These are phyloP conservation scores for Graptemys geographica DNA, from an alignment of 2,797 vertebrate genomes.

Conservation along the genomic window DNA sequence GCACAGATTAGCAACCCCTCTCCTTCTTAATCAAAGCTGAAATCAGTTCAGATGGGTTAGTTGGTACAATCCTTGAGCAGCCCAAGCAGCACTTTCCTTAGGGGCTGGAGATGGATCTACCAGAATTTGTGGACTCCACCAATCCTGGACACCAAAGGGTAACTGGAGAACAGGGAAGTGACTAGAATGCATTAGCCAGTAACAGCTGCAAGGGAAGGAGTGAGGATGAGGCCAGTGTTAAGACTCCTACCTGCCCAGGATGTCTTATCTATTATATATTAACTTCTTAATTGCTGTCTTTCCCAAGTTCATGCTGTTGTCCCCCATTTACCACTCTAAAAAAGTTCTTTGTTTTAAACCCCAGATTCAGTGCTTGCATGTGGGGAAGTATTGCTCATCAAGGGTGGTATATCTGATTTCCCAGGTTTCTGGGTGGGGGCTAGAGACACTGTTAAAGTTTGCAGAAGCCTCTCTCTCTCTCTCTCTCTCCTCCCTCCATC, in stretches of 20 bases:
- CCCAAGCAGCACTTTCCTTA: too few species aligned
- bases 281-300: not conserved
- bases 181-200: too few species aligned
- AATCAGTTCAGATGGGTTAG: not conserved
- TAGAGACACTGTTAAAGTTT: not conserved
- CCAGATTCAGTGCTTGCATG: not conserved
- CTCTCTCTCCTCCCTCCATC: rapidly evolving
- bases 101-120: too few species aligned
- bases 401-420: not conserved
- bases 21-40: not conserved
- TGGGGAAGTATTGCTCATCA: not conserved
- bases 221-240: not conserved
- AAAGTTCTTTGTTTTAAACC: not conserved
- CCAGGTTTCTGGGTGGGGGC: not conserved
- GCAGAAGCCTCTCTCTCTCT: not conserved
- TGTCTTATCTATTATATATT: not conserved
- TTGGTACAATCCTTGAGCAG: not conserved
- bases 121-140: too few species aligned
- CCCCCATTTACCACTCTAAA: not conserved
- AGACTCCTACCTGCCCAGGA: not conserved
- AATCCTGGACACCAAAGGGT: too few species aligned
- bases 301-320: not conserved
- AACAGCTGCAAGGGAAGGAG: not conserved
- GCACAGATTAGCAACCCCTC: too few species aligned
- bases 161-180: not conserved